A percentile compares a stretch with the other conserved stretches of the same genome.
These are phyloP conservation scores for Copidosoma floridanum DNA, from an alignment of 1,140 invertebrate species.

Conservation along the genomic window DNA sequence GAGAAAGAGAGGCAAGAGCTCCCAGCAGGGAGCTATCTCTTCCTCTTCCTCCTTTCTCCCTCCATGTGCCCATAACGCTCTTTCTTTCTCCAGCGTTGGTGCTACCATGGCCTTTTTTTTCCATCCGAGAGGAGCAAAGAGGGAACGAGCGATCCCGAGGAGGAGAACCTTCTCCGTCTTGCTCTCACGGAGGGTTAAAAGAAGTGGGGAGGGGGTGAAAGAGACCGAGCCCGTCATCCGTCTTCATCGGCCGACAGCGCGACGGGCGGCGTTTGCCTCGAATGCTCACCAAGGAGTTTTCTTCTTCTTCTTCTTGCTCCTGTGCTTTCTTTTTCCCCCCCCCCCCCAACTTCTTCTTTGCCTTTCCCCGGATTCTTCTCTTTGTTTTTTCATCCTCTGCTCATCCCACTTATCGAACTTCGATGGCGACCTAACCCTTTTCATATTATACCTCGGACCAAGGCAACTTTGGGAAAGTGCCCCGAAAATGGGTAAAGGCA, in stretches of 20 bases:
- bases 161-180: constrained; percentile 32
- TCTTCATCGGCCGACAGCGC: constrained; percentile 59
- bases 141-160: constrained; percentile 11
- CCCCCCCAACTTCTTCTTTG: constrained; percentile 25
- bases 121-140: not conserved
- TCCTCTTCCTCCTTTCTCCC: constrained; percentile 17
- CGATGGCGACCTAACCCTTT: constrained; percentile 33
- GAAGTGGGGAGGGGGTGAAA: not conserved
- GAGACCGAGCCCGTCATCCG: constrained; percentile 47
- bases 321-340: constrained; percentile 38
- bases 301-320: constrained; percentile 43
- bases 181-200: constrained; percentile 26
- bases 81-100: constrained; percentile 17
- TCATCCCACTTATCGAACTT: constrained; percentile 14
- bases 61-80: constrained; percentile 14
- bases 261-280: constrained; percentile 59
- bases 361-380: constrained; percentile 25
- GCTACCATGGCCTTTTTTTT: constrained; percentile 11
- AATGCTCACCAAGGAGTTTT: constrained; percentile 56
- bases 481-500: too few relatives aligned
- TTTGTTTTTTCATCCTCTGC: constrained; percentile 31
- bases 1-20: constrained; percentile 25
- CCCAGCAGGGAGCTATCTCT: constrained; percentile 19
- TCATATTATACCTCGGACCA: constrained; percentile 26
- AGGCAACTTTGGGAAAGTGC: too few relatives aligned